Percentiles rank a stretch among this genome's conserved stretches.
phyloP scores from a whole-genome alignment of 2,888 invertebrate species.

The Hypomecis punctinalis region DNA sequence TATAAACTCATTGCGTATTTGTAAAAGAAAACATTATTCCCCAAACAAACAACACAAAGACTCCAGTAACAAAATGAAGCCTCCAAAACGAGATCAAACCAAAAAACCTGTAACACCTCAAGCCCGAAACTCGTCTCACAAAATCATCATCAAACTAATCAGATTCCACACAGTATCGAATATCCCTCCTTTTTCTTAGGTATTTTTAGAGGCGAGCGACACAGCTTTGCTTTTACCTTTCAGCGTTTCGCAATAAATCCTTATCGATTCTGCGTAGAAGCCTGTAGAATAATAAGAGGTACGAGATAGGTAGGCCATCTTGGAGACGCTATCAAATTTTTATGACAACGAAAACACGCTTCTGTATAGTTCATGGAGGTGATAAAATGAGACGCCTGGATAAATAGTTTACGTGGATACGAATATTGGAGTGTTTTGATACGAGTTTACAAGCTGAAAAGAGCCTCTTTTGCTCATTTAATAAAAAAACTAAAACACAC shows the following conservation, averaged over 20 bases:
- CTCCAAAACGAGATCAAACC: not conserved
- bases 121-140: constrained; percentile 25
- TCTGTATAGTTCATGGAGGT: constrained; percentile 47
- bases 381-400: constrained; percentile 48
- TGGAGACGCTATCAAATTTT: constrained; percentile 48
- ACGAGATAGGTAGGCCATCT: constrained; percentile 50
- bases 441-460: too few relatives aligned
- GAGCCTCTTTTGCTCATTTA: too few relatives aligned
- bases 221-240: constrained; percentile 49
- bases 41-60: not conserved
- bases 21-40: too few relatives aligned
- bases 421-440: not conserved
- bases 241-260: constrained; percentile 46
- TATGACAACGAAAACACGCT: constrained; percentile 46
- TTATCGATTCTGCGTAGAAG: constrained; percentile 44
- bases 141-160: constrained; percentile 43
- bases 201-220: constrained; percentile 45
- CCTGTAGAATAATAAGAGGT: constrained; percentile 46
- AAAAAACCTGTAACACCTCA: constrained; percentile 3
- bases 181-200: constrained; percentile 36
- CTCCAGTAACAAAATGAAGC: not conserved
- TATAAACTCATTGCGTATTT: too few relatives aligned
- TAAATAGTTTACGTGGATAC: constrained; percentile 37
- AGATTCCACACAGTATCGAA: constrained; percentile 40
- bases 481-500: too few relatives aligned